Base-by-base conservation (phyloP, 35 echinoderm and acorn worm genomes). In the Stichopus chloronotus region DNA sequence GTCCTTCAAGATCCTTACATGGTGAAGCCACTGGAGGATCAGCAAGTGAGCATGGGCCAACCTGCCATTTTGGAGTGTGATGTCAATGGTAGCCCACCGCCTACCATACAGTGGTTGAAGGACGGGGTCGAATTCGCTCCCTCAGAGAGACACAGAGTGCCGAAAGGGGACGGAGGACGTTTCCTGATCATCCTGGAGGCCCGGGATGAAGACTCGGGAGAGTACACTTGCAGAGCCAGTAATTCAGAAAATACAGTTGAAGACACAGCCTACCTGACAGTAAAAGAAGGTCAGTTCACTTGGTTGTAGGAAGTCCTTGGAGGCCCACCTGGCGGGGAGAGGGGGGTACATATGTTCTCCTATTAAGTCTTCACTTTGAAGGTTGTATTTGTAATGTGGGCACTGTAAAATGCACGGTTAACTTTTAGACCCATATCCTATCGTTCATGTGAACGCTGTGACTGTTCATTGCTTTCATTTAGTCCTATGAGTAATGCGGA, bases 1-100 rank as follows among this genome's bases (percentile, higher is more conserved):
- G 97, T 99, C 53, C 94, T 99, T 9, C 90, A 99, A 59, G 59
- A 74, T 14, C 97, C 97, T 17, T 89, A 92, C 59, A 94, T 96
- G 68, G 84, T 86, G 30, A 52, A 94, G 52, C 81, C 76, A 5
- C 80, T 95, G 55, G 65, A 91, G 17, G 94, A 96, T 77, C 63
- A 96, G 13, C n/a, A 63, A 52, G 89, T 92, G 11, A 58, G 65
- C 4, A 25, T 91, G 16, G 97, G 95, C 12, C 95, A 96, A 4
- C 78, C 91, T 1, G 94, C 95, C 12, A 82, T 99, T 5, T 53
- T 99, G 14, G 94, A 99, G 71, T 99, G 97, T 79, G 87, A 93
- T 25, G 94, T 92, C 4, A 78, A 91, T 5, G 97, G 97, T 0
- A 95, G 76, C 30, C 97, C 97, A 5, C 85, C 61, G 22, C 97